These are phyloP conservation scores for Anhinga rufa DNA, from an alignment of 2,113 vertebrate species.

Conservation along the genomic window DNA sequence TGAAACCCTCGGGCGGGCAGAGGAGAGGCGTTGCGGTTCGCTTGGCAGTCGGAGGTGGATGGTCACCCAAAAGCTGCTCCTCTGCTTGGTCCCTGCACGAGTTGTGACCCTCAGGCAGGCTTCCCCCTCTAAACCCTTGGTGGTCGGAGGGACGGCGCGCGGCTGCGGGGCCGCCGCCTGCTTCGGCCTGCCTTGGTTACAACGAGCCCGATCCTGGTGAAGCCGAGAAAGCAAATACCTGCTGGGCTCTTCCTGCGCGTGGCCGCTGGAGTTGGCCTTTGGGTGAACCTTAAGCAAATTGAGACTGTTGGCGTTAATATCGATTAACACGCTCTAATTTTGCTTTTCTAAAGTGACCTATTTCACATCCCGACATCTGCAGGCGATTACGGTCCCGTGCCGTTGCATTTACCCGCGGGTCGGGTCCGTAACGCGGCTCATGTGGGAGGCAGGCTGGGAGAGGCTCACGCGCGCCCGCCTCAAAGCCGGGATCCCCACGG, in stretches of 20 bases:
- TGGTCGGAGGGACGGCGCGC: neutral
- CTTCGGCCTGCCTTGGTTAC: neutral
- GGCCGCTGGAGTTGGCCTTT: neutral
- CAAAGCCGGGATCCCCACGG: neutral
- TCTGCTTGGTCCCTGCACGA: neutral
- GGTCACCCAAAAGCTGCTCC: neutral
- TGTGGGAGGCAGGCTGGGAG: neutral
- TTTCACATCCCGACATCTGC: neutral
- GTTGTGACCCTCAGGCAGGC: accelerated
- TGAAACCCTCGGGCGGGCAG: accelerated
- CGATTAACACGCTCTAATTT: neutral
- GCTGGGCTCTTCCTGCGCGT: neutral
- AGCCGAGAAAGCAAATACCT: neutral
- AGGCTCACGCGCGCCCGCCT: neutral
- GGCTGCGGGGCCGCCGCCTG: neutral
- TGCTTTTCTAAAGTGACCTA: neutral
- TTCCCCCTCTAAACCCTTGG: neutral
- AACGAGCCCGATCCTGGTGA: neutral
- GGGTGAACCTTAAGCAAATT: no score
- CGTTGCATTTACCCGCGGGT: neutral
- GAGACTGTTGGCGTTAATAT: neutral
- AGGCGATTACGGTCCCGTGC: neutral
- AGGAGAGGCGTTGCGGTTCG: accelerated
- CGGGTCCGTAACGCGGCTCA: accelerated
- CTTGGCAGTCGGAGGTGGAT: accelerated